Base-by-base conservation (phyloP, 2,888 invertebrate species). In the Macrosoma leucophasiata region DNA sequence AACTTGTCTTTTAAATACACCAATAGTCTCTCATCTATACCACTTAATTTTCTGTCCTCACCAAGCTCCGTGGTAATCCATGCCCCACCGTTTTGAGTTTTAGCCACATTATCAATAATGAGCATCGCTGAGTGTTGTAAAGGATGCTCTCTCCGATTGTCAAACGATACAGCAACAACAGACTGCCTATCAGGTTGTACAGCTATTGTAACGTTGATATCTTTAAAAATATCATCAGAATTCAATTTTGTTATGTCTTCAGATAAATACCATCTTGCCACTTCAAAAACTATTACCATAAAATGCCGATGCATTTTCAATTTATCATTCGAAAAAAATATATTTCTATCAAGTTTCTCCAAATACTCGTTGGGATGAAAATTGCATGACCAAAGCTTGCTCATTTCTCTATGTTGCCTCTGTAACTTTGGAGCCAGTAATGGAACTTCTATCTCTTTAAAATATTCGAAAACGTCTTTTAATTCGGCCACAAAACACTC, bases 101-200 rank as follows among this genome's bases (percentile, higher is more conserved):
- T 87, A 0, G 97, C 95, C 2, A 97, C 93, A 49, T 91, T 86
- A 69, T 97, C 96, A 33, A 97, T 86, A 6, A 91, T 92, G 18
- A 94, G 74, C 93, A 97, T 96, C 0, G 90, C 81, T 3, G 94
- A 89, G 76, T 98, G 98, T 63, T 91, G 89, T 26, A 93, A 71
- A 0, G 94, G 93, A 75, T 93, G 91, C 1, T 79, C 55, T 17
- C 78, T 63, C 33, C 81, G 67, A 42, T 82, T 75, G 51, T 90
- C 87, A 29, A 86, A 87, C 0, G 90, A 88, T 5, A 92, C 75
- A 0, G 94, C 89, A 0, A 96, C 87, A 4, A 91, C 71, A 3
- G 88, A 86, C 9, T 88, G 76, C 0, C 64, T 64, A 3, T 73
- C 66, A 0, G 96, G 94, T 82, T 97, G 93, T 0, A 94, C 89